These are phyloP conservation scores for Noctua fimbriata DNA, from an alignment of 2,888 invertebrate species.

Conservation along the genomic window DNA sequence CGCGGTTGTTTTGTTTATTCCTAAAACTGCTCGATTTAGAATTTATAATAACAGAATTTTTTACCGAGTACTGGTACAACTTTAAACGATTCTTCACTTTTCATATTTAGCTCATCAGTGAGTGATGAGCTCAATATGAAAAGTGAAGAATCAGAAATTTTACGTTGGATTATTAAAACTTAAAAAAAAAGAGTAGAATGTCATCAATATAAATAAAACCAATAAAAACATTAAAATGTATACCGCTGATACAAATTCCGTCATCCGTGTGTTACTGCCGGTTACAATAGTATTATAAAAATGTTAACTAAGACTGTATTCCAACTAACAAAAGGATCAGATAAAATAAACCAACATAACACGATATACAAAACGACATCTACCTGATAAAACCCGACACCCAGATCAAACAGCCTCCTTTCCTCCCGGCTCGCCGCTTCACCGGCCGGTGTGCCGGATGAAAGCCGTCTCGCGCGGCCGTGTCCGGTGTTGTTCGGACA, in stretches of 20 bases:
- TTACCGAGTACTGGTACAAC: background rate
- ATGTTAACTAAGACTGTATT: background rate
- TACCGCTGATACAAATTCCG: background rate
- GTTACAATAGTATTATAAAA: background rate
- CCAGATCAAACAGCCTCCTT: constrained; percentile 15
- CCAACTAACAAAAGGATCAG: background rate
- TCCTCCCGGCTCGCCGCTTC: background rate
- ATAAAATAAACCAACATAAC: background rate
- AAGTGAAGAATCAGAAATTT: background rate
- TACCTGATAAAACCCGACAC: constrained; percentile 21
- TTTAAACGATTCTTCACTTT: background rate
- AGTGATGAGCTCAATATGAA: too few relatives aligned
- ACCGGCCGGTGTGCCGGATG: constrained; percentile 10
- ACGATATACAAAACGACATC: background rate
- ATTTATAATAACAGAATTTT: background rate
- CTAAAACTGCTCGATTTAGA: constrained; percentile 1
- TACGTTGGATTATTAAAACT: background rate
- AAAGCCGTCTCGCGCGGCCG: constrained; percentile 28
- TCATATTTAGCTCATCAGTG: background rate
- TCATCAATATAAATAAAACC: background rate
- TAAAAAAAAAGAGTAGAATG: background rate
- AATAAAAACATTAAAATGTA: background rate
- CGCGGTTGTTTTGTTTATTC: constrained; percentile 3
- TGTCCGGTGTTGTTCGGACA: constrained; percentile 30
- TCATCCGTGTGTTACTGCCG: background rate